phyloP scores from a whole-genome alignment of 2,113 vertebrate genomes.

The Pseudopodoces humilis region DNA sequence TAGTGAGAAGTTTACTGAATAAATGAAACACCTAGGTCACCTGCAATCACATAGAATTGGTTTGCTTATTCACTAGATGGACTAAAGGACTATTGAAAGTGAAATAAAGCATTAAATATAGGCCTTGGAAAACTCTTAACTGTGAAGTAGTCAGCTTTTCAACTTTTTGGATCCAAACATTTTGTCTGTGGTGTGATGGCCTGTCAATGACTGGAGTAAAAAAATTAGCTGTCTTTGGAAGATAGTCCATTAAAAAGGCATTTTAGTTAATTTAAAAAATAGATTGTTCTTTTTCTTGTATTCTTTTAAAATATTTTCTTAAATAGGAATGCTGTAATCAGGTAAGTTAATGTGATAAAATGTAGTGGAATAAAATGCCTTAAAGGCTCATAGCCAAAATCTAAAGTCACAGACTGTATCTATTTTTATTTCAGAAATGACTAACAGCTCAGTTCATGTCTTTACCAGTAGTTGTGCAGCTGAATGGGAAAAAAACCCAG shows the following conservation, averaged over 20 bases:
- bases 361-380: not conserved
- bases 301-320: not conserved
- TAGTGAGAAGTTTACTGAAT: not conserved
- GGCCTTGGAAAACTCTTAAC: not conserved
- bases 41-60: not conserved
- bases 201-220: not conserved
- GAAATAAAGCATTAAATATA: not conserved
- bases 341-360: not conserved
- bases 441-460: not conserved
- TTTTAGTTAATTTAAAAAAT: not conserved
- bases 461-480: constrained; percentile 29
- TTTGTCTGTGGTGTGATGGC: not conserved
- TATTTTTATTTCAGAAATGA: constrained; percentile 58
- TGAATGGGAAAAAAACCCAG: constrained; percentile 14
- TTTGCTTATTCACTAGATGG: not conserved
- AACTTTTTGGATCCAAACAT: not conserved
- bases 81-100: not conserved
- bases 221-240: not conserved
- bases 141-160: not conserved
- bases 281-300: not conserved
- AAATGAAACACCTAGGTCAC: not conserved
- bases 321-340: not conserved
- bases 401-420: not conserved
- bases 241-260: not conserved
- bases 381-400: not conserved